Base-by-base conservation (phyloP, 2,113 vertebrate genomes). In the Pyrgilauda ruficollis region DNA sequence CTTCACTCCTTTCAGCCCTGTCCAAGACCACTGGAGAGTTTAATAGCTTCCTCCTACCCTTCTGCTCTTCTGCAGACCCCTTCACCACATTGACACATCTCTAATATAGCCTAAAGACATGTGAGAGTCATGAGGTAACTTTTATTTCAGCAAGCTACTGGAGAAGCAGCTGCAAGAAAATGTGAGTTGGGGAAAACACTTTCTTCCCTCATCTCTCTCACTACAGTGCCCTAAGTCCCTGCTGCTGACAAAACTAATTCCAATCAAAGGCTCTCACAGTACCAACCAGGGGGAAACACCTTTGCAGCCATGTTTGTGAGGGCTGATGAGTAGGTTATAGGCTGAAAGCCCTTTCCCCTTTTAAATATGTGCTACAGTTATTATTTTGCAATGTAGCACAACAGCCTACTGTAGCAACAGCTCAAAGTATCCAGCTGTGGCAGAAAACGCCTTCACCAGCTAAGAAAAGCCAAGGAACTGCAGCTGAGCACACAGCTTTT, bases 51-150 rank as follows among this genome's bases (percentile, higher is more conserved):
- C 16, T 90, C 20, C 59, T 21, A 68, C 5, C 4, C 8, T 19
- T 18, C 50, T 46, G 33, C 69, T 52, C n/a, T 72, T 50, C 75
- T n/a, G 31, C n/a, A 89, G 39, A 18, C 6, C 6, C 9, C 3
- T 22, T 31, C 1, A 0, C 37, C 17, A 62, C 15, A 70, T 18
- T 44, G n/a, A 53, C 8, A 58, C 18, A 21, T n/a, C 53, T 62
- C 31, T 89, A 59, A 68, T 19, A 35, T 8, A 50, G 17, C 20
- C 39, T 59, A 7, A 69, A 69, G n/a, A 77, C 44, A 11, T 27
- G 18, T 0, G 0, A 66, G 47, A 50, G 26, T 30, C n/a, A 61
- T 0, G 0, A 69, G 3, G 3, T 7, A 72, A 26, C 41, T 55
- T 79, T 8, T 26, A 39, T n/a, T 88, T 63, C 41, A 86, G 15